These are phyloP conservation scores for Chelonia mydas DNA, from an alignment of 2,797 vertebrate genomes.

Conservation along the genomic window DNA sequence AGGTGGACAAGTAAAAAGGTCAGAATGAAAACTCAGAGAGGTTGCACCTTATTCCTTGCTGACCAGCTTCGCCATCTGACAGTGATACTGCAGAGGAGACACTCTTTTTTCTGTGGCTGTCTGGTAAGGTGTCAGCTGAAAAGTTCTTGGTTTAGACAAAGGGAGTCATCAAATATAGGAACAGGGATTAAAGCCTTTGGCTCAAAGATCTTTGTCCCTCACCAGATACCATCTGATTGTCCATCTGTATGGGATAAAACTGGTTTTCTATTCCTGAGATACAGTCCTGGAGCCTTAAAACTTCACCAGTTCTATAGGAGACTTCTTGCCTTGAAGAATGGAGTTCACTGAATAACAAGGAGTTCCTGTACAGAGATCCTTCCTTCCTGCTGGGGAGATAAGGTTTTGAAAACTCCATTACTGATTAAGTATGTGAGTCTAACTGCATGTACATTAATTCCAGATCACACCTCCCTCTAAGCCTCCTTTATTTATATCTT, in stretches of 20 bases:
- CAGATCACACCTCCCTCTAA: neutral
- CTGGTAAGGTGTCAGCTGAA: neutral
- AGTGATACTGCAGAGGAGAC: too few relatives aligned
- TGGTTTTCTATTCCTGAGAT: neutral
- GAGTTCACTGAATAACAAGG: slow-evolving; percentile 5
- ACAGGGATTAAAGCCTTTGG: neutral
- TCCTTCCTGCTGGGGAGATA: neutral
- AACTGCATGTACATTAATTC: neutral
- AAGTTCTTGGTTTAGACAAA: neutral
- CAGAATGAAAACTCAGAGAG: neutral
- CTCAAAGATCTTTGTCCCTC: neutral
- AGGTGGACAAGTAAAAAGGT: neutral
- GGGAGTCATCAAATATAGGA: neutral
- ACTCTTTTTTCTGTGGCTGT: too few relatives aligned
- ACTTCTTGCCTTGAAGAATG: neutral
- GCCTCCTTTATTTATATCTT: neutral
- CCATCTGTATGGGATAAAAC: neutral
- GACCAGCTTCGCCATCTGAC: too few relatives aligned
- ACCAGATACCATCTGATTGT: neutral
- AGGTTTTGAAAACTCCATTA: neutral
- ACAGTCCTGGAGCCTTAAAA: neutral
- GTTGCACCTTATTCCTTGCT: neutral
- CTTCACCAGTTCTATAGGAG: neutral
- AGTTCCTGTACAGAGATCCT: neutral
- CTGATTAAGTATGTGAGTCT: neutral